These are phyloP conservation scores for Perca flavescens DNA, from an alignment of 2,113 vertebrate species.

Conservation along the genomic window DNA sequence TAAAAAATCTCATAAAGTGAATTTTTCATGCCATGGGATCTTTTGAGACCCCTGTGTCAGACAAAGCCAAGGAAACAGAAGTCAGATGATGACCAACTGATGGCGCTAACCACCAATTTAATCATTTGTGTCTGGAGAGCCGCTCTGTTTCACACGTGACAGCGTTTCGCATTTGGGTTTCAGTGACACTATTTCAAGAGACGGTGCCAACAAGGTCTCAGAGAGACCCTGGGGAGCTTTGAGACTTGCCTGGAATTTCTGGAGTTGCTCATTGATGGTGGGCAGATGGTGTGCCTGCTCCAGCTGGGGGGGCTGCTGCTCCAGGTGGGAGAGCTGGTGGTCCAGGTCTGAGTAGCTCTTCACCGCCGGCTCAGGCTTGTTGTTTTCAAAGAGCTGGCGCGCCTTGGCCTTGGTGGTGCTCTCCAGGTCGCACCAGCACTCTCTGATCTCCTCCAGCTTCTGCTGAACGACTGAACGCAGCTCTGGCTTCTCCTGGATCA, in stretches of 20 bases:
- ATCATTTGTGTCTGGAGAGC: background rate
- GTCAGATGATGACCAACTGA: background rate
- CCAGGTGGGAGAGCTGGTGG: constrained; percentile 86
- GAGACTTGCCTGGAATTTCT: constrained; percentile 89
- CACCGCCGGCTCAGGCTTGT: constrained; percentile 89
- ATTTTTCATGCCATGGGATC: too few relatives aligned
- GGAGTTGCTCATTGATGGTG: constrained; percentile 92
- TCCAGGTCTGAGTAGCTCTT: constrained; percentile 90
- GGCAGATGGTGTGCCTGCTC: constrained; percentile 90
- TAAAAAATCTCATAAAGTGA: too few relatives aligned
- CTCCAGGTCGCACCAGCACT: constrained; percentile 92
- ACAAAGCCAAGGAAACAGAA: background rate
- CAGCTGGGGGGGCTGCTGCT: constrained; percentile 88
- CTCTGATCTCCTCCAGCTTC: constrained; percentile 88
- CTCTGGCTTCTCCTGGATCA: constrained; percentile 91
- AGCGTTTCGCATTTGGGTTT: background rate
- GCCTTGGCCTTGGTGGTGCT: constrained; percentile 92
- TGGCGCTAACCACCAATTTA: background rate
- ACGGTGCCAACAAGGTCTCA: background rate
- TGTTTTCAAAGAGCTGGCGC: constrained; percentile 92
- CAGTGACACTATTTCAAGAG: background rate
- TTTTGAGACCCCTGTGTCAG: too few relatives aligned
- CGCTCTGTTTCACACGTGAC: background rate
- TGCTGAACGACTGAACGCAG: constrained; percentile 87
- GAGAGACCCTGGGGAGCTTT: background rate